Base-by-base conservation (phyloP, 1,140 invertebrate genomes). In the Bombus consobrinus region DNA sequence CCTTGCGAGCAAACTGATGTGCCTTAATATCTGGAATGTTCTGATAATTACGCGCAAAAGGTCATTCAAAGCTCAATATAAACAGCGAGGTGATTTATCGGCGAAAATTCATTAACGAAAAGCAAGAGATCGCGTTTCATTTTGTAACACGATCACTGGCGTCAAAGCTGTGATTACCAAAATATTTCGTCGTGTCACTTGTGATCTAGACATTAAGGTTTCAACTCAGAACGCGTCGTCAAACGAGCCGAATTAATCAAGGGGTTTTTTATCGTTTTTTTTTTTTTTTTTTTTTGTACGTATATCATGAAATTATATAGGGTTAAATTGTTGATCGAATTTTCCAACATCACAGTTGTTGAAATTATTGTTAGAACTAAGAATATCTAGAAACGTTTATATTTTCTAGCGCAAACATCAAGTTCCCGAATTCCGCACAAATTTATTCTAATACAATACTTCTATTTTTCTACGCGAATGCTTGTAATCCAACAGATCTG, bases 1-100 rank as follows among this genome's bases (percentile, higher is more conserved):
- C 83, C 83, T 85, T 85, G 76, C 57, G 83, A 79, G 47, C 69
- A 71, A 84, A 62, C 76, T 59, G 41, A 62, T 80, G 83, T 85
- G 83, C 83, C 83, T 85, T 85, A 59, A 80, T 62, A 77, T 72
- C 68, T 62, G 34, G 39, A 34, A 53, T 53, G 76, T 85, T 72
- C 68, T 22, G 47, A 41, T 37, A 12, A 69, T 37, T 59, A 18
- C 12, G 28, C 59, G 34, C 25, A 37, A 72, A 72, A 22, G 66
- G 59, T 78, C 76, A 15, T 59, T 32, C 74, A n/a, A 59, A 57
- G 74, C 73, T 15, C 81, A 39, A 71, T n/a, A 39, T n/a, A 39
- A 76, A n/a, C 28, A 53, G 25, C 47, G 34, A 53, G 2, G 28
- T 73, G 57, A 83, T 57, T 32, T 57, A 32, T 53, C 41, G 32